Base-by-base conservation (phyloP, 1,140 invertebrate genomes). In the Andrena cerasifolii region DNA sequence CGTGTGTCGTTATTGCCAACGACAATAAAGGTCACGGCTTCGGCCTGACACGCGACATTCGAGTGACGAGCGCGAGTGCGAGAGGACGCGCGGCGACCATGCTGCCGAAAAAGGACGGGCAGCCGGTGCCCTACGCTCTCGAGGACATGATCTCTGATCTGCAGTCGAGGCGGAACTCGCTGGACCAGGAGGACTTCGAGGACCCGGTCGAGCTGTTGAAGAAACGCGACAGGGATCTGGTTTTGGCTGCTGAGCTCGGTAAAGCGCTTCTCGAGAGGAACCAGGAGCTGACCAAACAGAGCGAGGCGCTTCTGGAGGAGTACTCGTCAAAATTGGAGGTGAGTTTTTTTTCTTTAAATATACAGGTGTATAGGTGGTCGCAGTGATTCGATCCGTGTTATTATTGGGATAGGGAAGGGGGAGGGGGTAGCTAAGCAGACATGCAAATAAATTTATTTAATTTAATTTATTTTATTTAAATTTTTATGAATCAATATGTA, bases 191-290 rank as follows among this genome's bases (percentile, higher is more conserved):
- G 74, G 90, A 89, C n/a, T 36, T 92, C 93, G 61, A 93, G 59
- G 97, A 98, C 90, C 94, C 98, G 0, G 95, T 95, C 94, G 95
- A 95, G 21, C 95, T 98, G 88, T 92, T 99, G 26, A 97, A 96
- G 83, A 97, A 98, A 92, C 98, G 99, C 89, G 98, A 99, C 87
- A 96, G 96, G 78, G 98, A 99, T 89, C 94, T 99, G 14, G 95
- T 98, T 28, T 93, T 99, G 62, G 98, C 98, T 0, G 98, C 98
- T 0, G 98, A 99, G 91, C 93, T 99, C 43, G 98, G 98, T 26
- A 99, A 99, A 91, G 98, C 98, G 0, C 92, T 99, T 58, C 93
- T 99, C 66, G 98, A 99, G 86, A 97, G 97, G 88, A 99, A 99
- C 90, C 96, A 98, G 88, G 97, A 99, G 88, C 93, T 99, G 63